Evolutionary conservation across 2,797 vertebrate species (phyloP), one percentile per base, ranked within the genome.

Genomic region (Peromyscus melanophrys): DNA sequence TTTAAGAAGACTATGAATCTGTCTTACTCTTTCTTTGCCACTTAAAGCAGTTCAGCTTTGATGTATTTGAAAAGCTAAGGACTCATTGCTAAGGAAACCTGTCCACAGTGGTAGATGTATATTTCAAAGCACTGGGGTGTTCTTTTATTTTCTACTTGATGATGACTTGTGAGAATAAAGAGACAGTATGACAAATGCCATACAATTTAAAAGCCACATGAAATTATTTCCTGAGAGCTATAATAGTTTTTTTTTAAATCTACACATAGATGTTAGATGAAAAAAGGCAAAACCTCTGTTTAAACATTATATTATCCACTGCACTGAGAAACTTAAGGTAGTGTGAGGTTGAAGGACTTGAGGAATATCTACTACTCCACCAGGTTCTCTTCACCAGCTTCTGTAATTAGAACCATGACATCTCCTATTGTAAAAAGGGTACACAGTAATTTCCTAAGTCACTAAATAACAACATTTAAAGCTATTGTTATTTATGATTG

Each of bases 41-140:
- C 46, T 94, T 87, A 87, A 88, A 67, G 34, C 49, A 88, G 8
- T 59, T 90, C 2, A 34, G 23, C 34, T 90, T 71, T 92, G 61
- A 86, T 75, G 83, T 92, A 78, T 83, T 95, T 87, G 37, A 63
- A 83, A 94, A 94, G 27, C n/a, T 59, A 87, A 92, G 40, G 25
- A 43, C 27, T 34, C 67, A 34, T 75, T 63, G 6, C 65, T 81
- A 89, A 77, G 16, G 75, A 61, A 16, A 59, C 37, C 37, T 75
- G 34, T 43, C 71, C 83, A 17, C 9, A 13, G 25, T 87, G 46
- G 31, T 17, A 67, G 31, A 49, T 82, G 63, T 77, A 77, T 86
- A 67, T 27, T 4, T 25, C 10, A 3, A 3, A 77, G 2, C 11
- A 29, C 21, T 6, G 34, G 59, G 4, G 10, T 11, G 76, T 95